Evolutionary conservation across 2,113 vertebrate genomes (phyloP), one percentile per base, ranked within the genome.

Genomic region (Pleuronectes platessa): DNA sequence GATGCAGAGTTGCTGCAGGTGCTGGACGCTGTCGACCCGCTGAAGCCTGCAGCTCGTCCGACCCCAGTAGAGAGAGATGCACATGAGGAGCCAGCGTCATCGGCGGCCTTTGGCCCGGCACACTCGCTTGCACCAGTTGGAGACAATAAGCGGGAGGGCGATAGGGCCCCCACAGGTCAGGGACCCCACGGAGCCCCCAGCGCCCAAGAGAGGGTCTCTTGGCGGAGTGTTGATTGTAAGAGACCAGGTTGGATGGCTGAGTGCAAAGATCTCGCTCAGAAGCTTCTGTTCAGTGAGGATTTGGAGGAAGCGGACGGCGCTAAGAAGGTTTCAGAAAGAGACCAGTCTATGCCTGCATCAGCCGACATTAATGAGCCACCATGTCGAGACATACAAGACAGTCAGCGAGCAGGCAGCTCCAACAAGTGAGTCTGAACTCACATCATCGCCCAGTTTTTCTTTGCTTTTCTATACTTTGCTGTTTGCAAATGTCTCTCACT

Each of bases 271-370:
- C 86, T 94, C 11, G 92, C 92, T 61, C 90, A 94, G 71, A 88
- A 85, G 49, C 89, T 94, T 71, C 88, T 95, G 26, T 94, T 95
- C 71, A 88, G 93, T 51, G 91, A 93, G 79, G 90, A 91, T 49
- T 86, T 47, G 8, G 88, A 84, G 60, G 86, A 80, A 47, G 45
- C 31, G 5, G 66, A 79, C 10, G 42, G 26, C 18, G 53, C 71
- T 76, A 54, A 58, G 24, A 82, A 2, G 40, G 61, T 18, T 51
- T 5, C 62, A 13, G 60, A 74, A 17, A 81, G 5, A 23, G 21
- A 37, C n/a, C 54, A 55, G 18, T 51, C 77, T 45, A 10, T 63
- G 6, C 14, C 35, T 54, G 17, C 37, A 26, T 37, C 81, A 15
- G 6, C 20, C 15, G 5, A 24, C 49, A 9, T 14, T 47, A 75